A percentile compares a stretch with the other conserved stretches of the same genome.
phyloP scores from a whole-genome alignment of 2,888 invertebrate genomes.

The Drosophila diplacantha region DNA sequence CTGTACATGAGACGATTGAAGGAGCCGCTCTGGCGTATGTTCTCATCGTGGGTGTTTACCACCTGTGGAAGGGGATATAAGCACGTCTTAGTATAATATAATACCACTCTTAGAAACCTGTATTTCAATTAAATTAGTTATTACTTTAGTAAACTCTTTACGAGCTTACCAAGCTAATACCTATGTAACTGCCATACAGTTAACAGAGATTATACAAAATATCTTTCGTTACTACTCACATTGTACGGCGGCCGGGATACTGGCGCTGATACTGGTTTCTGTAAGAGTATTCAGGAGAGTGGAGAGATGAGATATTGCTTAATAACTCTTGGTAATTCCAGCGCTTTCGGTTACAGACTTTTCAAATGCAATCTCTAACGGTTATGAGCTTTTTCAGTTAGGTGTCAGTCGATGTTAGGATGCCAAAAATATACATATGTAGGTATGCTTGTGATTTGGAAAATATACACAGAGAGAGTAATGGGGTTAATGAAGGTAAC shows the following conservation, averaged over 20 bases:
- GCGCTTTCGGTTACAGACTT: conserved; percentile 17
- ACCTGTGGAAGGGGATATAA: conserved; percentile 58
- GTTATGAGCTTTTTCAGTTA: conserved; percentile 59
- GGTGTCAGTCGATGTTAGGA: conserved; percentile 48
- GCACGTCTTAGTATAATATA: neutral
- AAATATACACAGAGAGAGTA: conserved; percentile 64
- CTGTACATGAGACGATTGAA: conserved; percentile 95
- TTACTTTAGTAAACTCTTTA: neutral
- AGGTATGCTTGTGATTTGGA: conserved; percentile 43
- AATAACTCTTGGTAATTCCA: conserved; percentile 15
- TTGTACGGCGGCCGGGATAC: conserved; percentile 77
- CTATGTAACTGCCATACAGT: neutral
- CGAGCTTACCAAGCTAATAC: neutral
- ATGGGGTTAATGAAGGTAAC: conserved; percentile 54
- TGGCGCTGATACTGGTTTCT: conserved; percentile 78
- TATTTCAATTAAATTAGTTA: neutral
- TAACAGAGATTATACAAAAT: neutral
- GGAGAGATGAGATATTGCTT: conserved; percentile 24
- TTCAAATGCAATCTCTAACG: conserved; percentile 32
- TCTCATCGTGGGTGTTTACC: conserved; percentile 83
- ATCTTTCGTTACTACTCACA: conserved; percentile 67
- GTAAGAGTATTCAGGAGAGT: conserved; percentile 41
- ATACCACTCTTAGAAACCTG: neutral
- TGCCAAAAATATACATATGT: conserved; percentile 34
- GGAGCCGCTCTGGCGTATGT: conserved; percentile 93